Base-by-base conservation (phyloP, 2,797 vertebrate genomes). In the Tokudaia muenninki region DNA sequence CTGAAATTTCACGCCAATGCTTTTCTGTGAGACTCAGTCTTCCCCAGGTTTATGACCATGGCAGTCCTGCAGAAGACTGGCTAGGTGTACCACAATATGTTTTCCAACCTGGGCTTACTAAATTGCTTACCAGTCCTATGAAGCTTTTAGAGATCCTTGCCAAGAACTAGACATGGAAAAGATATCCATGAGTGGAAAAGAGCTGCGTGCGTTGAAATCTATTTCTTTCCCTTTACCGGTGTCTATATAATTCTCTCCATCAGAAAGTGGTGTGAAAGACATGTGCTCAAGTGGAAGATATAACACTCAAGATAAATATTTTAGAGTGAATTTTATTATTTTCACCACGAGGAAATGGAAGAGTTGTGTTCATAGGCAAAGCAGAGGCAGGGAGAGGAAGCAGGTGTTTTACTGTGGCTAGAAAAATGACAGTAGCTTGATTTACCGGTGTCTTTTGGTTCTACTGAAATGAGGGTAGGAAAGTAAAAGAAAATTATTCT, bases 401-500 rank as follows among this genome's bases (percentile, higher is more conserved):
- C 37, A 87, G 86, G 80, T 77, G 63, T 29, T 89, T 93, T 55
- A 41, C 8, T 65, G 29, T 94, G 87, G 47, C 50, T 91, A 74
- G n/a, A 95, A 52, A 19, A 81, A 10, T 90, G 57, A 47, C 59
- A 11, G 16, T 2, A 16, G 19, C 9, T 79, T 80, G 13, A 12
- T 72, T 80, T 94, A 19, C n/a, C 21, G 86, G 52, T 21, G 6
- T 92, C 34, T 94, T 87, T 61, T 63, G 21, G 21, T 92, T 95
- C 87, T 90, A 87, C 2, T 87, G 47, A 90, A 52, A 52, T 59
- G 1, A 61, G 16, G 21, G 91, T 63, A 47, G 1, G 31, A 95
- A 72, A 22, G 86, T 77, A 75, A 87, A 29, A 87, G 21, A 92
- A 55, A 82, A 95, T 70, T 90, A 75, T 87, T 63, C 65, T 94